Base-by-base conservation (phyloP, 2,113 vertebrate genomes). In the Melanocharis versteri region DNA sequence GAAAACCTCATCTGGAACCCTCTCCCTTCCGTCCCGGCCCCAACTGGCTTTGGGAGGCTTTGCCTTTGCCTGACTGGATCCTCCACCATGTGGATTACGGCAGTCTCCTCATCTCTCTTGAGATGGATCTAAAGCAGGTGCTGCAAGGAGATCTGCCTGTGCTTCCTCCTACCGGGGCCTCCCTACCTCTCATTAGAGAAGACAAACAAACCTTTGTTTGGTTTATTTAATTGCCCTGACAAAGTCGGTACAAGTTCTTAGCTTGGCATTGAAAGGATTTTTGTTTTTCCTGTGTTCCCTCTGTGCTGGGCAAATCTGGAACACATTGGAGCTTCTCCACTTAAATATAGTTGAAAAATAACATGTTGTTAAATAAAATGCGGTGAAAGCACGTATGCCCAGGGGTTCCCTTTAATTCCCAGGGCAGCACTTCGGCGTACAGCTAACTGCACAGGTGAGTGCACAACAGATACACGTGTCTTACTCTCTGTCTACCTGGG, bases 221-320 rank as follows among this genome's bases (percentile, higher is more conserved):
- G 23, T 85, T 94, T 95, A 65, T 84, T 93, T 93, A 62, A 91
- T 78, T 78, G 78, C 72, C 83, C 89, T 88, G 82, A 69, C 42
- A 37, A 51, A 45, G 33, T 84, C 9, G 8, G 72, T 19, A 7
- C 83, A 60, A 48, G 47, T 93, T 92, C 53, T 80, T 65, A 60
- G 30, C 86, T 54, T 40, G 61, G 42, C 69, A 17, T 28, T 17
- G 4, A 77, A 85, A 85, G 31, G 26, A 51, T 65, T 64, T 65
- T 79, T 57, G 40, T 7, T 57, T 93, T 27, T n/a, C 40, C 47
- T 13, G n/a, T 75, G 91, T 91, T 84, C 84, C 78, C 35, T 84
- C 60, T 77, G 73, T 69, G 88, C 93, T 76, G 86, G 61, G 51
- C 82, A 83, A 65, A 62, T 84, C 22, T 40, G 90, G 83, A 83